Conservation (phyloP, 2,888 invertebrate species). For the Aspidapion aeneum region DNA sequence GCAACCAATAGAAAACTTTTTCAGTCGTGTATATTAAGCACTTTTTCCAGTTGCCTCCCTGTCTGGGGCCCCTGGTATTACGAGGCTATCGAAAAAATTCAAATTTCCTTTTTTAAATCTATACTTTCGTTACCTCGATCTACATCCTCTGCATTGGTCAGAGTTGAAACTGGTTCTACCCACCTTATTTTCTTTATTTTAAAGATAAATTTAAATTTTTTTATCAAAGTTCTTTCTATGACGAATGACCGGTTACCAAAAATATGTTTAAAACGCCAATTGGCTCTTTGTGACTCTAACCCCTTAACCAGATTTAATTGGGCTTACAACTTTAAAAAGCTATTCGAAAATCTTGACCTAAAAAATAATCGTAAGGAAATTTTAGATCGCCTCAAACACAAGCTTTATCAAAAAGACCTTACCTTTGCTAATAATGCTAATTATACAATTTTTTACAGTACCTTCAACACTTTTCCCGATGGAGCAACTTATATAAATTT, state of each 20-base stretch:
- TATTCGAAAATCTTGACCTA: neutral
- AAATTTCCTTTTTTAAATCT: neutral
- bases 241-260: neutral
- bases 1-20: neutral
- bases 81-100: neutral
- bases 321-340: neutral
- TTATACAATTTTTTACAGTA: neutral
- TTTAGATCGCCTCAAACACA: neutral
- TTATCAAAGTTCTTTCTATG: neutral
- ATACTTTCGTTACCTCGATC: neutral
- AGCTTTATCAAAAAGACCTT: neutral
- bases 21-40: neutral
- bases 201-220: neutral
- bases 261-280: neutral
- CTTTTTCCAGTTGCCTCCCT: neutral
- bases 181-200: neutral
- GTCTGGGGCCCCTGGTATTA: neutral
- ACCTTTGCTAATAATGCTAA: neutral
- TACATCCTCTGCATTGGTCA: neutral
- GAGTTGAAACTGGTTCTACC: neutral
- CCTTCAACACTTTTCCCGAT: neutral
- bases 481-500: neutral
- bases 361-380: neutral
- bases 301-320: neutral
- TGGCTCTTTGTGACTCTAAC: neutral